Conservation (phyloP, 2,888 invertebrate species). For the Archips crataeganus region DNA sequence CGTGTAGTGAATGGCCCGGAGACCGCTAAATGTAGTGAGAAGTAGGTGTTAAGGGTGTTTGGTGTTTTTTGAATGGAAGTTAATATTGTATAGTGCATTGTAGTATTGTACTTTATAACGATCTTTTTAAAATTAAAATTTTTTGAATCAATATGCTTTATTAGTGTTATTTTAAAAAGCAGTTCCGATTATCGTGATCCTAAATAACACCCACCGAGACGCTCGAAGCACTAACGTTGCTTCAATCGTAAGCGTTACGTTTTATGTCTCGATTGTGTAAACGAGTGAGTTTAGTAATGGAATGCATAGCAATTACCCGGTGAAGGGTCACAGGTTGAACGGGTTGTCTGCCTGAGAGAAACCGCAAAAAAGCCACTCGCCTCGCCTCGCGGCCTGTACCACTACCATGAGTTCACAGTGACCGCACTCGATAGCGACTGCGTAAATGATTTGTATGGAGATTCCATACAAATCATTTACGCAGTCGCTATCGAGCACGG, state of each 20-base stretch:
- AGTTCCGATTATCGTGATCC: background rate
- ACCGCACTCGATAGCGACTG: no score
- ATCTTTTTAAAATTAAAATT: background rate
- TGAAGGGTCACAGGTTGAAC: conserved; percentile 42
- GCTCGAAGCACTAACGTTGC: conserved; percentile 16
- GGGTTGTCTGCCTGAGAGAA: conserved; percentile 38
- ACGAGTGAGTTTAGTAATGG: conserved; percentile 41
- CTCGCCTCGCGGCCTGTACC: conserved; percentile 10
- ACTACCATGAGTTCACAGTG: no score
- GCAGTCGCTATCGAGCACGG: no score
- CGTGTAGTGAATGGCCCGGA: background rate
- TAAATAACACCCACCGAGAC: conserved; percentile 4
- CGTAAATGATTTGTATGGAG: no score
- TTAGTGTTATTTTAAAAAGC: conserved; percentile 10
- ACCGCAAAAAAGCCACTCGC: conserved; percentile 40
- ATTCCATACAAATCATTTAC: no score
- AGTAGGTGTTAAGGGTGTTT: background rate
- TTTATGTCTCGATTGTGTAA: conserved; percentile 40
- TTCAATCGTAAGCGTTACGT: conserved; percentile 38
- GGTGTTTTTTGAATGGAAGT: background rate
- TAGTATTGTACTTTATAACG: background rate
- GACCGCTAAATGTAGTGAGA: background rate
- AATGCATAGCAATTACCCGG: conserved; percentile 42
- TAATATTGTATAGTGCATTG: background rate
- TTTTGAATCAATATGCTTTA: background rate